These are phyloP conservation scores for Pinna nobilis DNA, from an alignment of 1,140 invertebrate species.

Conservation along the genomic window DNA sequence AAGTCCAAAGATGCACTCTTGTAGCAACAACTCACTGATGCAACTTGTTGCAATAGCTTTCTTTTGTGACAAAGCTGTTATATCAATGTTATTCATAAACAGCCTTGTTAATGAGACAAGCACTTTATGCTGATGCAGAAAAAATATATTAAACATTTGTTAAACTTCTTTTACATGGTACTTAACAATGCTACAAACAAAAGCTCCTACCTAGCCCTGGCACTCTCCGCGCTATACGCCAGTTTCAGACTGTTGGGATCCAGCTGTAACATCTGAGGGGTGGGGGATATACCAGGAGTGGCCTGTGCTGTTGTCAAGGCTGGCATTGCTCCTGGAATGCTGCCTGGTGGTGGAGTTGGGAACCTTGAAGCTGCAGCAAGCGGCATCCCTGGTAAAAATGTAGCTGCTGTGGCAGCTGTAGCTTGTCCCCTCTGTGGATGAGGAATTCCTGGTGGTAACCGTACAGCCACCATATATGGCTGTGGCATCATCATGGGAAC, in stretches of 20 bases:
- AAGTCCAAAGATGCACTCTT: too few species aligned
- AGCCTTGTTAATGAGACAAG: too few species aligned
- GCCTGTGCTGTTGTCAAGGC: conserved; percentile 14
- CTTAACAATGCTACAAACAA: background rate
- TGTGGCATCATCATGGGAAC: conserved; percentile 68
- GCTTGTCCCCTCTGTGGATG: conserved; percentile 22
- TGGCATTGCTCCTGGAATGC: conserved; percentile 22
- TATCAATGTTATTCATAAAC: too few species aligned
- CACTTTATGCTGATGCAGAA: too few species aligned
- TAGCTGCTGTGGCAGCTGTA: background rate
- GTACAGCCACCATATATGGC: conserved; percentile 66
- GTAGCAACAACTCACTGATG: too few species aligned
- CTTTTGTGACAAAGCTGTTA: too few species aligned
- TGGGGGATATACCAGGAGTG: conserved; percentile 5
- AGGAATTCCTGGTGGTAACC: conserved; percentile 45
- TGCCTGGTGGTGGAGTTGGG: conserved; percentile 36
- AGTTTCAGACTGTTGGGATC: conserved; percentile 14
- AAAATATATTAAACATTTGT: too few species aligned
- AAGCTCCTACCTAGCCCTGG: conserved; percentile 5
- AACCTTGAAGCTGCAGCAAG: conserved; percentile 22
- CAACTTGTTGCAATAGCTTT: too few species aligned
- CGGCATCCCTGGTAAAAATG: conserved; percentile 5
- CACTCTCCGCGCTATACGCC: background rate
- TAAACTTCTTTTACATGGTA: too few species aligned
- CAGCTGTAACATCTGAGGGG: conserved; percentile 17